A percentile compares a stretch with the other conserved stretches of the same genome.
These are phyloP conservation scores for Choloepus didactylus DNA, from an alignment of 2,797 vertebrate genomes.

Conservation along the genomic window DNA sequence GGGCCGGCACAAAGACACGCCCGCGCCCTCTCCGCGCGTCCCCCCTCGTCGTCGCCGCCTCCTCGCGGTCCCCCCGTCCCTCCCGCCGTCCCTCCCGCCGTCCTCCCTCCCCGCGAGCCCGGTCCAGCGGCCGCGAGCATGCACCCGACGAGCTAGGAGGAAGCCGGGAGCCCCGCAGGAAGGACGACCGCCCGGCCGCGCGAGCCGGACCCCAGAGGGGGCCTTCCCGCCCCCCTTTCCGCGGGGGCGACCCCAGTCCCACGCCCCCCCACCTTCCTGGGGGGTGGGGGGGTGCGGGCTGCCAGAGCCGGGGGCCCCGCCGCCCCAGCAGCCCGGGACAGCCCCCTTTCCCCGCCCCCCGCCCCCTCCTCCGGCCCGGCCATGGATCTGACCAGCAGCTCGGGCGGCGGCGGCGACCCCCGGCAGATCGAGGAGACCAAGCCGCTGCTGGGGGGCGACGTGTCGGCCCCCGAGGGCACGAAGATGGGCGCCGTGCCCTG, in stretches of 20 bases:
- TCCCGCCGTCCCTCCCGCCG: slow-evolving; percentile 67
- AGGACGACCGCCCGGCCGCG: slow-evolving; percentile 64
- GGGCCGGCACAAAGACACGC: slow-evolving; percentile 72
- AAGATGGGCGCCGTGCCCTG: slow-evolving; percentile 93
- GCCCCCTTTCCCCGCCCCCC: slow-evolving; percentile 70
- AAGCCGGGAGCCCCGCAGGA: slow-evolving; percentile 73
- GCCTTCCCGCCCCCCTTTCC: slow-evolving; percentile 50
- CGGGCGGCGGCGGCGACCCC: slow-evolving; percentile 92
- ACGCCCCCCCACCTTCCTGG: slow-evolving; percentile 70
- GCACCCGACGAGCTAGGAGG: slow-evolving; percentile 82
- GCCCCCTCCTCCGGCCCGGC: slow-evolving; percentile 76
- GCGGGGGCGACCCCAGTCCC: slow-evolving; percentile 74
- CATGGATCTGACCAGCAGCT: slow-evolving; percentile 94
- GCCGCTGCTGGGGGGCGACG: slow-evolving; percentile 94
- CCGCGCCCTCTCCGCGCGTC: slow-evolving; percentile 67
- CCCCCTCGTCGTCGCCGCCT: not conserved
- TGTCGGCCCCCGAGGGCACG: slow-evolving; percentile 90
- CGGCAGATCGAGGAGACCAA: slow-evolving; percentile 96
- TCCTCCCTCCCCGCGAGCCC: slow-evolving; percentile 53
- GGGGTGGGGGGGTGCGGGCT: slow-evolving; percentile 79
- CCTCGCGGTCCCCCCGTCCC: slow-evolving; percentile 41
- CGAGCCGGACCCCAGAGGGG: not conserved
- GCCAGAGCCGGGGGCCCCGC: slow-evolving; percentile 73
- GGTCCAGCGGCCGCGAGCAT: slow-evolving; percentile 74
- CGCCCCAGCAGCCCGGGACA: slow-evolving; percentile 71